Conservation (phyloP, 1,140 invertebrate genomes). For the Nebria ingens region DNA sequence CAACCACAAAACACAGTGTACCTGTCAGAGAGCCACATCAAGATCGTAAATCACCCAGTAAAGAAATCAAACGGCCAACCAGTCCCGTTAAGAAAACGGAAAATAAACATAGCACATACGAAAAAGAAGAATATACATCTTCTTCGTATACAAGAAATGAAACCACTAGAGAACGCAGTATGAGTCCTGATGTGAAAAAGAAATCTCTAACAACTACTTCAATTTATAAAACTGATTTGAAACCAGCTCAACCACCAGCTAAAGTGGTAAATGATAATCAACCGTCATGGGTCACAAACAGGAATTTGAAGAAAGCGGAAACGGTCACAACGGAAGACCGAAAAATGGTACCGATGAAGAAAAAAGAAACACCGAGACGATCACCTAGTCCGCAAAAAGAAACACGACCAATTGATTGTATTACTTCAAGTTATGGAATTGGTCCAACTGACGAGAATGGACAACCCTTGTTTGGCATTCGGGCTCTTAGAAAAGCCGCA, state of each 20-base stretch:
- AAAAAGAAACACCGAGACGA: slow-evolving; percentile 15
- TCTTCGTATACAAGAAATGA: slow-evolving; percentile 19
- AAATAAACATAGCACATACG: slow-evolving; percentile 14
- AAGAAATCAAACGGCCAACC: slow-evolving; percentile 12
- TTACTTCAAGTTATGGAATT: slow-evolving; percentile 71
- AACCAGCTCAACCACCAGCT: slow-evolving; percentile 19
- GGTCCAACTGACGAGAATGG: slow-evolving; percentile 70
- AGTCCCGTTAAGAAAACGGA: slow-evolving; percentile 15
- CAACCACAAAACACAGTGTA: not conserved
- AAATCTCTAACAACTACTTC: not conserved
- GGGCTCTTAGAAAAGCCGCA: slow-evolving; percentile 54
- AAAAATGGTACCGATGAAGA: slow-evolving; percentile 13
- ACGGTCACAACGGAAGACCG: slow-evolving; percentile 11
- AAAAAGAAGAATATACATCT: slow-evolving; percentile 17
- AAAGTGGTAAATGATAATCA: slow-evolving; percentile 21
- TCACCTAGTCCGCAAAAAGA: slow-evolving; percentile 24
- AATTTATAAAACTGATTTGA: slow-evolving; percentile 18
- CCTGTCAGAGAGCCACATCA: too few relatives aligned
- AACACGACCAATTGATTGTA: slow-evolving; percentile 42
- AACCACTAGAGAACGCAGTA: slow-evolving; percentile 21
- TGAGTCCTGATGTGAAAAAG: slow-evolving; percentile 9
- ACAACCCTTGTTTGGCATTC: slow-evolving; percentile 62
- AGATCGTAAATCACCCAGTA: not conserved
- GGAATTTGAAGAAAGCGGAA: slow-evolving; percentile 22
- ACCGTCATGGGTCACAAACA: slow-evolving; percentile 30